Base-by-base conservation (phyloP, 2,888 invertebrate species). In the Xestobium rufovillosum region DNA sequence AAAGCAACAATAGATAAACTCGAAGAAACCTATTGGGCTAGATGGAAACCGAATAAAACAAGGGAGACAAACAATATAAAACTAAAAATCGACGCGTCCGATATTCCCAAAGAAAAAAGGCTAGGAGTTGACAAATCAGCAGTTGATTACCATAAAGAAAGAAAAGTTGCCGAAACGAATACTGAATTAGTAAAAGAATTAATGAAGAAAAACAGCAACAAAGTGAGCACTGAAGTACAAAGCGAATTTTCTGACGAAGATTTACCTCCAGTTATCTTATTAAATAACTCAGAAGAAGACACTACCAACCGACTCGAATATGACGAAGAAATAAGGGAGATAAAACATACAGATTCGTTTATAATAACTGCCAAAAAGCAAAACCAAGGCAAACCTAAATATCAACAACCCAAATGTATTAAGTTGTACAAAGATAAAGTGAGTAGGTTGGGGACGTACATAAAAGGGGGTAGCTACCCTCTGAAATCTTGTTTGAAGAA, bases 1-100 rank as follows among this genome's bases (percentile, higher is more conserved):
- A 54, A 52, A 40, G 44, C 46, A n/a, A 46, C 52, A 3, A 39
- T 57, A 13, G 51, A 59, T 27, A 59, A 54, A 42, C 38, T 65
- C 14, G 65, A 65, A 44, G 65, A 65, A 47, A 53, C 56, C 2
- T 65, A 63, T 36, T 65, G 65, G 65, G 56, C 62, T 1, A 55
- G 55, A 34, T 65, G 65, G 63, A 63, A 61, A 45, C 65, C 65
- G 0, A 51, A 44, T 1, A 19, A 19, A 19, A 6, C 6, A n/a
- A 6, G 6, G n/a, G n/a, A 6, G 23, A n/a, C 6, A n/a, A 8
- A 6, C n/a, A 8, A 8, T 19, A n/a, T 8, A 19, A 19, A 19
- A n/a, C 23, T 45, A 38, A 47, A 53, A 45, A 50, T 50, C 16
- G 51, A 51, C 36, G 50, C 49, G 1, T 47, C 48, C 4, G 36